These are phyloP conservation scores for Pelodytes ibericus DNA, from an alignment of 2,797 vertebrate species.

Conservation along the genomic window DNA sequence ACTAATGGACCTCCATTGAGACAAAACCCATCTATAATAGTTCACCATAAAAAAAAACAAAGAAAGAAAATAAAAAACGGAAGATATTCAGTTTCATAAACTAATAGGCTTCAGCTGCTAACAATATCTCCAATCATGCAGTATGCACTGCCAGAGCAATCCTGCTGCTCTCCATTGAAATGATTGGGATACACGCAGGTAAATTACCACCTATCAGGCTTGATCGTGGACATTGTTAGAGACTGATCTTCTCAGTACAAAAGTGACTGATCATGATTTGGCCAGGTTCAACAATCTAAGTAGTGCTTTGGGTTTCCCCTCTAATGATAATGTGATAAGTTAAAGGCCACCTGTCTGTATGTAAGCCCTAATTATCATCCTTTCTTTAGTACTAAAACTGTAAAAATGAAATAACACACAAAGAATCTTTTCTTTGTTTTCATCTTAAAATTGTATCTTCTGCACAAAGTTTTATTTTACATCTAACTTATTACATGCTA, in stretches of 20 bases:
- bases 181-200: slow-evolving; percentile 57
- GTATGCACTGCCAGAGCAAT: slow-evolving; percentile 44
- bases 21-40: slow-evolving; percentile 38
- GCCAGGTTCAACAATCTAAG: slow-evolving; percentile 57
- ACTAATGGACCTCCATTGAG: neutral
- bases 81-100: slow-evolving; percentile 39
- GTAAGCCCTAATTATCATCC: slow-evolving; percentile 54
- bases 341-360: slow-evolving; percentile 57
- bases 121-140: slow-evolving; percentile 56
- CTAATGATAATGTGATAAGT: slow-evolving; percentile 58
- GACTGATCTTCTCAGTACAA: slow-evolving; percentile 56
- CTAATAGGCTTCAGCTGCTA: slow-evolving; percentile 55
- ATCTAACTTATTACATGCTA: too few species aligned
- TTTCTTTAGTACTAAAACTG: slow-evolving; percentile 52
- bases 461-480: too few species aligned
- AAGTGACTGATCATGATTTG: slow-evolving; percentile 58
- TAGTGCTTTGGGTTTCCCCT: slow-evolving; percentile 57
- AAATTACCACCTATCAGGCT: slow-evolving; percentile 57
- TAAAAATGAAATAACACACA: slow-evolving; percentile 52
- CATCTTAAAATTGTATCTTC: neutral
- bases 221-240: slow-evolving; percentile 57
- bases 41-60: slow-evolving; percentile 15
- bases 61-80: slow-evolving; percentile 31
- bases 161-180: slow-evolving; percentile 55
- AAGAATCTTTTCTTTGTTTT: slow-evolving; percentile 48